These are phyloP conservation scores for Phrynocephalus vlangalii DNA, from an alignment of 2,797 vertebrate genomes.

Conservation along the genomic window DNA sequence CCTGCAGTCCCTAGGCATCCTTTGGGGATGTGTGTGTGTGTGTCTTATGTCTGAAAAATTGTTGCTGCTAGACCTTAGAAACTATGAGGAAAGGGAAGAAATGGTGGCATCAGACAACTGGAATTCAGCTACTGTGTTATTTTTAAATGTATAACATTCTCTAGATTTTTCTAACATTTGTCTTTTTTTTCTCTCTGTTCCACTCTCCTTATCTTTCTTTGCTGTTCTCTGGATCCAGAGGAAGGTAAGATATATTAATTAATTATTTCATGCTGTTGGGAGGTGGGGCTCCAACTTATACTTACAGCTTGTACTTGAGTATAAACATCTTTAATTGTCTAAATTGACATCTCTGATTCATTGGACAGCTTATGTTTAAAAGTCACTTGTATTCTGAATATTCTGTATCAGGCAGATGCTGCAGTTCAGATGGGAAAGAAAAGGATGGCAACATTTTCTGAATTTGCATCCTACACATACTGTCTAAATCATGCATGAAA, in stretches of 20 bases:
- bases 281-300: background rate
- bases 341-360: background rate
- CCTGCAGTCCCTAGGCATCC: too few species aligned
- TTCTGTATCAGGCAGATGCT: background rate
- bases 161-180: conserved; percentile 24
- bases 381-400: background rate
- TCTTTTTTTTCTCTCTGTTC: conserved; percentile 24
- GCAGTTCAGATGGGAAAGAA: background rate
- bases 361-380: background rate
- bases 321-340: background rate
- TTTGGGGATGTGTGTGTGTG: too few species aligned
- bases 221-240: conserved; percentile 65
- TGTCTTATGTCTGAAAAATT: too few species aligned
- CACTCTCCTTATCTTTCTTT: background rate
- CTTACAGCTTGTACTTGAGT: background rate
- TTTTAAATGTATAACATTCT: background rate
- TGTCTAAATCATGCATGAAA: background rate
- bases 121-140: background rate
- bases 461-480: background rate
- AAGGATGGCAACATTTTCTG: background rate
- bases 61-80: too few species aligned
- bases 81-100: too few species aligned
- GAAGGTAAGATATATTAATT: conserved; percentile 73
- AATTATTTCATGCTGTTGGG: background rate
- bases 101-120: too few species aligned